Conservation (phyloP, 1,140 invertebrate genomes). For the Zaprionus nigranus region DNA sequence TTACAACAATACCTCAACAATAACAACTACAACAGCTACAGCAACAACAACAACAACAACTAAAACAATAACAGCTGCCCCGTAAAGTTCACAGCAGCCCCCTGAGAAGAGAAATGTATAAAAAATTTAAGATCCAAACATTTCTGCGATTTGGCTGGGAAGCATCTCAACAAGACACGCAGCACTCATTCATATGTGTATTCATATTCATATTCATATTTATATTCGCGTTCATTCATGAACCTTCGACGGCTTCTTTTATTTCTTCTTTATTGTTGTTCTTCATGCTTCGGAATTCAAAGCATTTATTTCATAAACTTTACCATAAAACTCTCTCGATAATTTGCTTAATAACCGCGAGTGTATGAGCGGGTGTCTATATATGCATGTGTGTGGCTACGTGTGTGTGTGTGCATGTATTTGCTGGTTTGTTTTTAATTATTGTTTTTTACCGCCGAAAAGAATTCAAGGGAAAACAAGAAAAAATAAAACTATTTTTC, state of each 20-base stretch:
- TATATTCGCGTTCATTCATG: slow-evolving; percentile 41
- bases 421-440: slow-evolving; percentile 53
- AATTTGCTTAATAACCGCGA: slow-evolving; percentile 50
- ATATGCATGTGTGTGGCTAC: neutral
- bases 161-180: slow-evolving; percentile 25
- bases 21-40: neutral
- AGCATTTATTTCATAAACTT: slow-evolving; percentile 11
- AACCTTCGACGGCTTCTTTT: slow-evolving; percentile 12
- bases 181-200: slow-evolving; percentile 29
- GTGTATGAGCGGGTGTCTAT: neutral
- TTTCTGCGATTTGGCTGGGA: slow-evolving; percentile 48
- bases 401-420: neutral
- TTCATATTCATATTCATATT: slow-evolving; percentile 35
- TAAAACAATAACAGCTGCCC: slow-evolving; percentile 24
- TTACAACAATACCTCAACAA: slow-evolving; percentile 16
- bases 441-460: slow-evolving; percentile 49
- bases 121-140: slow-evolving; percentile 11
- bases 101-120: slow-evolving; percentile 1
- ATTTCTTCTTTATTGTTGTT: neutral
- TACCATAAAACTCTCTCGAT: slow-evolving; percentile 33
- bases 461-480: slow-evolving; percentile 9
- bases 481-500: slow-evolving; percentile 22
- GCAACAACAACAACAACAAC: slow-evolving; percentile 16
- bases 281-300: slow-evolving; percentile 7
- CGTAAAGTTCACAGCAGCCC: slow-evolving; percentile 35